A percentile compares a stretch with the other conserved stretches of the same genome.
These are phyloP conservation scores for Monomorium pharaonis DNA, from an alignment of 1,140 invertebrate genomes.

Conservation along the genomic window DNA sequence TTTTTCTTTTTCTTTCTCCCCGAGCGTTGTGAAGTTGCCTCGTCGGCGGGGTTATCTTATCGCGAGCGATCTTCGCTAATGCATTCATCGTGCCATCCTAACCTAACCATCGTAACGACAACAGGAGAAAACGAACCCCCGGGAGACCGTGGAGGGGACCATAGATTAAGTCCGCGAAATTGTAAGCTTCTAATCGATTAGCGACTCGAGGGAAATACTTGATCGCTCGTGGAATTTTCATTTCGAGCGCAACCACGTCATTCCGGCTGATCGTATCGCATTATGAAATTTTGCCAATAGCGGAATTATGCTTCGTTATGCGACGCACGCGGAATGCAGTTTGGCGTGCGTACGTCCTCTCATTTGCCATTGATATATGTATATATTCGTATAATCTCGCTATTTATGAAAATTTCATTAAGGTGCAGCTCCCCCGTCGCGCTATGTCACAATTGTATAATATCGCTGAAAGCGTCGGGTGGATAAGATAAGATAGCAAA, in stretches of 20 bases:
- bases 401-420: not conserved
- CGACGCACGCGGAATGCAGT: not conserved
- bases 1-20: constrained; percentile 24
- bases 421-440: not conserved
- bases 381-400: not conserved
- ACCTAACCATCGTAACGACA: too few species aligned
- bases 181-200: not conserved
- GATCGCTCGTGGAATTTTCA: not conserved
- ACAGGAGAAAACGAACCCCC: not conserved
- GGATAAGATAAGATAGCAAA: constrained; percentile 49
- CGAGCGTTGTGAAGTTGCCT: not conserved
- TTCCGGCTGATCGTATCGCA: not conserved
- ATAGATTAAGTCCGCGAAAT: not conserved
- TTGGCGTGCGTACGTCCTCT: not conserved
- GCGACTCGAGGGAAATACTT: not conserved
- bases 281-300: not conserved
- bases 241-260: not conserved
- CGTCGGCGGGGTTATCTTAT: constrained; percentile 12
- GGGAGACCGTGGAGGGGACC: too few species aligned
- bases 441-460: not conserved
- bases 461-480: not conserved
- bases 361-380: not conserved
- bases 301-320: not conserved
- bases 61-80: constrained; percentile 1
- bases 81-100: not conserved